Conservation (phyloP, 1,140 invertebrate species). For the Pseudoatta argentina region DNA sequence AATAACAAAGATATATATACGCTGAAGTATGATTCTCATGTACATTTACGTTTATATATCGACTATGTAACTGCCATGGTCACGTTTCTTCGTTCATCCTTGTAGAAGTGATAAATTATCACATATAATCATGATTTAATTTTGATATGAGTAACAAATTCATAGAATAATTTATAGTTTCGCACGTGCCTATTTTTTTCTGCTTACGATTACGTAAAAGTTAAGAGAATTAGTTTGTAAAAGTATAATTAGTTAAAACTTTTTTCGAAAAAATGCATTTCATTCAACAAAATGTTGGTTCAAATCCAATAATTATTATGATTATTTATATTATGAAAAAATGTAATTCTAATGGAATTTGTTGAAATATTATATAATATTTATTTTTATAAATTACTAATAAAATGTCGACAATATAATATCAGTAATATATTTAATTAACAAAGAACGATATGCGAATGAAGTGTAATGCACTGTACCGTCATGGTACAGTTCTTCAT, state of each 20-base stretch:
- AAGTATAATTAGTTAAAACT: no score
- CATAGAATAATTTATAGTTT: conserved; percentile 1
- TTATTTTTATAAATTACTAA: background rate
- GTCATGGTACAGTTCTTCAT: background rate
- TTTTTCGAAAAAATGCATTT: background rate
- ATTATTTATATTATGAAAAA: conserved; percentile 1
- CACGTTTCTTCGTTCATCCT: conserved; percentile 8
- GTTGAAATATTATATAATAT: background rate
- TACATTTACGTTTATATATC: conserved; percentile 25
- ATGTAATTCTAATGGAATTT: background rate
- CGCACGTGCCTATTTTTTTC: background rate
- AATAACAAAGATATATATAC: background rate
- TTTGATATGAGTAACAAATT: conserved; percentile 3
- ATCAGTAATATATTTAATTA: background rate
- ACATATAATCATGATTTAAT: conserved; percentile 43
- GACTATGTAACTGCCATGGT: background rate
- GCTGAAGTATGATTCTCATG: background rate
- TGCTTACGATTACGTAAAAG: background rate
- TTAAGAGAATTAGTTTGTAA: background rate
- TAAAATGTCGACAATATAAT: background rate
- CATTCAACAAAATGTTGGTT: background rate
- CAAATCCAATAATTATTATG: background rate
- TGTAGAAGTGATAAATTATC: background rate
- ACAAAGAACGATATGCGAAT: background rate
- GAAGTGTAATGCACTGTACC: background rate